Evolutionary conservation across 2,113 vertebrate species (phyloP), one percentile per base, ranked within the genome.

Genomic region (Prunella fulvescens): DNA sequence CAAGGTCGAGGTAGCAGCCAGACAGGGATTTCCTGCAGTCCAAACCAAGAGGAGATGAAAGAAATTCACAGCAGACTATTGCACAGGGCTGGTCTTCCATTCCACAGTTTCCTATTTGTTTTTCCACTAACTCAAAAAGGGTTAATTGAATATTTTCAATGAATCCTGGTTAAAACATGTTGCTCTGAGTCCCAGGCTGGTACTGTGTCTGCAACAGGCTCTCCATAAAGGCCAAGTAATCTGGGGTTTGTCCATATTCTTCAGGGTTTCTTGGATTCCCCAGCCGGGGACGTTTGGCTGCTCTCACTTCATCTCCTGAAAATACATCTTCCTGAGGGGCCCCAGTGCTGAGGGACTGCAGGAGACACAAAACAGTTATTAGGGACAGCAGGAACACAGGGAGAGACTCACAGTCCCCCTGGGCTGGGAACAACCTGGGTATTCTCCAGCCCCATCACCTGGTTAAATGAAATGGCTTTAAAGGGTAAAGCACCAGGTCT

Each of bases 221-320:
- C 98, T 99, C 98, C 99, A 99, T 98, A 90, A 99, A 98, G 95
- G 98, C 98, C 50, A 99, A 93, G 61, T 98, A 99, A 83, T 98
- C 98, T 5, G 97, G 97, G 96, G 92, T 97, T 42, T 96, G 97
- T 60, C 97, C 96, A 5, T 97, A 95, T 57, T 97, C 97, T 45
- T 98, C 97, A 0, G 62, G 25, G 19, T 48, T 82, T 7, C 88
- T 95, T 4, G 48, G 71, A 58, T 48, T 53, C 12, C 98, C 98
- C 90, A 99, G 97, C 44, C 99, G 96, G 3, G 98, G 99, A 17
- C 99, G 98, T 76, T 99, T 99, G 72, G 98, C 98, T 9, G 99
- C 98, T 94, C 98, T 98, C 28, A 86, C 98, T 80, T 98, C 98
- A 10, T 99, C 98, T 35, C 97, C 97, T 1, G 93, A 81, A 88